Conservation (phyloP, 2,888 invertebrate species). For the Lacanobia oleracea region DNA sequence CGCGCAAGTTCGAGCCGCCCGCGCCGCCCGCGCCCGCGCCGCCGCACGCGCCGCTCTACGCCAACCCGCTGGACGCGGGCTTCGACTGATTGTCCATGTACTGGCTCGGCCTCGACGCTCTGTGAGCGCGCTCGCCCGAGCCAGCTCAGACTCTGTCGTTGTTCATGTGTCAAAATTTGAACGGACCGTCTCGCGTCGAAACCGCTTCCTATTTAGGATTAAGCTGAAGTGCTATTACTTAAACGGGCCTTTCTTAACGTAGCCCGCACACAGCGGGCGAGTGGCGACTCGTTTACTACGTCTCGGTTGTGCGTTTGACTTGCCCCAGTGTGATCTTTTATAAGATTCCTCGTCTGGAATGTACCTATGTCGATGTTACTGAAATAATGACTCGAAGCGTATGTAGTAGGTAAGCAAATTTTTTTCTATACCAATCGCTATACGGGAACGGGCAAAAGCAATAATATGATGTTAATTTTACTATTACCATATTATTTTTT, state of each 20-base stretch:
- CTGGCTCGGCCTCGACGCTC: conserved; percentile 87
- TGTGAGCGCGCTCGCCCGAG: conserved; percentile 76
- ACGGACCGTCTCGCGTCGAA: conserved; percentile 81
- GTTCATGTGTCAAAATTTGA: conserved; percentile 78
- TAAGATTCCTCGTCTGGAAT: conserved; percentile 81
- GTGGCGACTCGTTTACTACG: conserved; percentile 87
- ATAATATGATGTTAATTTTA: conserved; percentile 91
- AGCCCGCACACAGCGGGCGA: conserved; percentile 76
- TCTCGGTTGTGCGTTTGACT: conserved; percentile 90
- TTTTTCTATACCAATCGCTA: conserved; percentile 91
- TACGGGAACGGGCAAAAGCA: conserved; percentile 91
- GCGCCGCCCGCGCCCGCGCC: conserved; percentile 88
- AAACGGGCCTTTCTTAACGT: conserved; percentile 84
- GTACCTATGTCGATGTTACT: conserved; percentile 84
- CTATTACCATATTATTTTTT: conserved; percentile 91
- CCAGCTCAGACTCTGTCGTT: conserved; percentile 71
- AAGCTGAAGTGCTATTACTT: conserved; percentile 90
- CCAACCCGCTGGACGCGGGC: conserved; percentile 91
- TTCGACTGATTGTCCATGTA: conserved; percentile 88
- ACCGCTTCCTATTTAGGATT: conserved; percentile 88
- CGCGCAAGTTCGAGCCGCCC: conserved; percentile 95
- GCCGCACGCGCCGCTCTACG: conserved; percentile 90
- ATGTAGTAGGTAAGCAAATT: conserved; percentile 88
- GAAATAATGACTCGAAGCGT: conserved; percentile 84
- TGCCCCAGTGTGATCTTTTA: conserved; percentile 88